Base-by-base conservation (phyloP, 2,797 vertebrate species). In the Poeciliopsis infans region DNA sequence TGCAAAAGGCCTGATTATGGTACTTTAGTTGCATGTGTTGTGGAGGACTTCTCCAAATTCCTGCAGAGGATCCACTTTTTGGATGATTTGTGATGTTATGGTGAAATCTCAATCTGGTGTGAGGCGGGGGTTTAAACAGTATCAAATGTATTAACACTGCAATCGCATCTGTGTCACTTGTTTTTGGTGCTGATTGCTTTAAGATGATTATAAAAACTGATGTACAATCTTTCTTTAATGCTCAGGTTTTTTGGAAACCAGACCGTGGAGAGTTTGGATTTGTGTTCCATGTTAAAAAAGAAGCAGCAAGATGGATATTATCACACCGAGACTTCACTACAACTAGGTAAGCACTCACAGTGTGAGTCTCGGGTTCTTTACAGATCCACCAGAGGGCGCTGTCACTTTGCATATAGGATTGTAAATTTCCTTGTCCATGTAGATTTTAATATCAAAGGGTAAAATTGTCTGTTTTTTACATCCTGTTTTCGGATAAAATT, bases 261-360 rank as follows among this genome's bases (percentile, higher is more conserved):
- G 94, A 81, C 84, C 0, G 92, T 98, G 45, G 95, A 94, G 55
- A 94, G 95, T 45, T 87, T 99, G 72, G 98, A 99, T 92, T 97
- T 99, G 87, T 99, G 98, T 89, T 98, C 98, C 82, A 99, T 99
- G 98, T 76, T 97, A 92, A 98, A 99, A 94, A 97, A 97, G 92
- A 99, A 98, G 88, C 92, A 94, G 53, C 81, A 88, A 45, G 91
- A 92, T 0, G 93, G 94, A 49, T 95, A 95, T 86, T 95, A 94
- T 83, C 90, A 95, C 89, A 93, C 90, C 0, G 94, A 95, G 87
- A 87, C 88, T 0, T 93, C 94, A 69, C 92, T 94, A 36, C 92
- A 84, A 28, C 86, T 95, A 1, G 89, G 94, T 93, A 4, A 92
- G 92, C 84, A 7, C 6, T 11, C 7, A 20, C 61, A n/a, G 12